Evolutionary conservation across 2,113 vertebrate genomes (phyloP).

Genomic region (Tragelaphus buxtoni): DNA sequence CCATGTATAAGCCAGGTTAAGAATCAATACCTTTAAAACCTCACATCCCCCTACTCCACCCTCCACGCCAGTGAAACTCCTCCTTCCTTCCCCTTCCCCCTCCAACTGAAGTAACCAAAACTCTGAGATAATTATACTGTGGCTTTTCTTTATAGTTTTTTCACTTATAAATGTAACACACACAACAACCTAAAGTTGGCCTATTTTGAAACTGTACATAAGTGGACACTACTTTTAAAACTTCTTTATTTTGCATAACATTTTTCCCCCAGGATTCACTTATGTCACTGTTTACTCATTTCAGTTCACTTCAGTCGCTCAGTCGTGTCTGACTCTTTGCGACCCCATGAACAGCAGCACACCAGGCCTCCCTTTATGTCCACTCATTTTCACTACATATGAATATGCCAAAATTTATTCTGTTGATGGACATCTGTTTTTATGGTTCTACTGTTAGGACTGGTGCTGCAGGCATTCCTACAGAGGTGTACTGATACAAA

Average conservation of each 20-base stretch:
- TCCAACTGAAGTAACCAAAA: neutral
- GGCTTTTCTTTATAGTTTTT: neutral
- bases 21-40: neutral
- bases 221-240: neutral
- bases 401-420: neutral
- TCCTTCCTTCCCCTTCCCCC: neutral
- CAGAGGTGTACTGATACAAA: neutral
- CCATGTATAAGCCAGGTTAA: neutral
- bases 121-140: neutral
- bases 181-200: neutral
- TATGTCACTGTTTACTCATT: neutral
- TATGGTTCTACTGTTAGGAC: neutral
- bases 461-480: neutral
- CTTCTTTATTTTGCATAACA: neutral
- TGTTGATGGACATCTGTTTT: neutral
- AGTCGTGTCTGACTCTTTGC: accelerated
- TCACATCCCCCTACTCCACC: neutral
- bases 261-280: neutral
- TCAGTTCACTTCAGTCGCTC: no score
- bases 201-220: neutral
- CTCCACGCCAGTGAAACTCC: neutral
- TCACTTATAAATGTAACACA: neutral
- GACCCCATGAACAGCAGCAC: neutral
- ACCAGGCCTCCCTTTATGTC: neutral
- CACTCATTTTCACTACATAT: neutral